Base-by-base conservation (phyloP, 2,888 invertebrate genomes). In the Nezara viridula region DNA sequence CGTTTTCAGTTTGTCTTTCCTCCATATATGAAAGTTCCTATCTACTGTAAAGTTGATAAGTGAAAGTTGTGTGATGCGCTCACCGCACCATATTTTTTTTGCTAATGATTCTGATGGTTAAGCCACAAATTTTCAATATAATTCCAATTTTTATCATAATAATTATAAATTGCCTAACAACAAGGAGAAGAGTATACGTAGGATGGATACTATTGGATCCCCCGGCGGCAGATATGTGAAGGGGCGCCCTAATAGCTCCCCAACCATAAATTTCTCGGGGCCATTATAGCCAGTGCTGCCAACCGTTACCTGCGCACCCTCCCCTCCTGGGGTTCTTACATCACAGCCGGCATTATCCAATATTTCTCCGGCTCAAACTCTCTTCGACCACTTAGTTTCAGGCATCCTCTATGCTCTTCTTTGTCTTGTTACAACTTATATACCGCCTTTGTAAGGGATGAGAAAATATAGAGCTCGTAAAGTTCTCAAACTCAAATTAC, bases 201-300 rank as follows among this genome's bases (percentile, higher is more conserved):
- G 19, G 60, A 9, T 14, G 60, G 60, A 27, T 73, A 21, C 32
- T 19, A 73, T 73, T 32, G 66, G 66, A 73, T 73, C 32, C 37
- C 66, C 7, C 10, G 60, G 14, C n/a, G 60, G 60, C 14, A 60
- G 60, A 60, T 60, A 37, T 37, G 37, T 73, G 66, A 73, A 37
- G 66, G 66, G 7, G 7, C 66, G 27, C 37, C 32, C 44, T 81
- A 81, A 81, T 81, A 47, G 81, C n/a, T 44, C 44, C 81, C 81
- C 44, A 21, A n/a, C 81, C 81, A 81, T 81, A 81, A 81, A 81
- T 81, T 81, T 81, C 81, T n/a, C 81, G n/a, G 40, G 44, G 44
- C 81, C 81, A 81, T 81, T 81, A 81, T 81, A 81, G 81, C n/a
- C 81, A 81, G 81, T 40, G 44, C 81, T n/a, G 81, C 81, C 81